Evolutionary conservation across 1,140 invertebrate species (phyloP).

Genomic region (Calosoma granatense): DNA sequence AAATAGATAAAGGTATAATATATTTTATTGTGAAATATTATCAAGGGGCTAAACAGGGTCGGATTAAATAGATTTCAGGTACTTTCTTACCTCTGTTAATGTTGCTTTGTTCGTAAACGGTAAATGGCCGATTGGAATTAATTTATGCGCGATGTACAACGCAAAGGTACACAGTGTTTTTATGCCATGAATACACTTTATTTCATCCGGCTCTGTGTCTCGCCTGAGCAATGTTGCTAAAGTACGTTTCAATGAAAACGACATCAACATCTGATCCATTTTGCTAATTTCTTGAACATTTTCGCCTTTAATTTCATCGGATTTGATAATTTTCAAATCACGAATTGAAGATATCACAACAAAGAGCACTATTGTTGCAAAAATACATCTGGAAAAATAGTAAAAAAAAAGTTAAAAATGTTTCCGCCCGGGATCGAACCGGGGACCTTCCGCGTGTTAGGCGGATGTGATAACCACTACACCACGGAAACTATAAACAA

Average conservation of each 20-base stretch:
- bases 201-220: conserved; percentile 34
- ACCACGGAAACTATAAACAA: no score
- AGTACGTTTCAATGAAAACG: conserved; percentile 43
- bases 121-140: conserved; percentile 44
- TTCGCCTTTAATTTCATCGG: conserved; percentile 10
- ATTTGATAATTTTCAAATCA: neutral
- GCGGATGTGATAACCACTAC: no score
- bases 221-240: conserved; percentile 28
- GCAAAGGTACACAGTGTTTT: conserved; percentile 44
- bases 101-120: conserved; percentile 50
- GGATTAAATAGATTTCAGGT: neutral
- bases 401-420: no score
- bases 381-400: neutral
- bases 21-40: no score
- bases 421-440: no score
- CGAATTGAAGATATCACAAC: neutral
- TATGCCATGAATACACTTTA: conserved; percentile 52
- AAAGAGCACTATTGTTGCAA: neutral
- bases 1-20: no score
- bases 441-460: no score
- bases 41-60: no score
- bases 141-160: conserved; percentile 50
- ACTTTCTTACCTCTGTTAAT: conserved; percentile 42
- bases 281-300: conserved; percentile 10
- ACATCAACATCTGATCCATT: conserved; percentile 33